These are phyloP conservation scores for Myathropa florea DNA, from an alignment of 2,888 invertebrate species.

Conservation along the genomic window DNA sequence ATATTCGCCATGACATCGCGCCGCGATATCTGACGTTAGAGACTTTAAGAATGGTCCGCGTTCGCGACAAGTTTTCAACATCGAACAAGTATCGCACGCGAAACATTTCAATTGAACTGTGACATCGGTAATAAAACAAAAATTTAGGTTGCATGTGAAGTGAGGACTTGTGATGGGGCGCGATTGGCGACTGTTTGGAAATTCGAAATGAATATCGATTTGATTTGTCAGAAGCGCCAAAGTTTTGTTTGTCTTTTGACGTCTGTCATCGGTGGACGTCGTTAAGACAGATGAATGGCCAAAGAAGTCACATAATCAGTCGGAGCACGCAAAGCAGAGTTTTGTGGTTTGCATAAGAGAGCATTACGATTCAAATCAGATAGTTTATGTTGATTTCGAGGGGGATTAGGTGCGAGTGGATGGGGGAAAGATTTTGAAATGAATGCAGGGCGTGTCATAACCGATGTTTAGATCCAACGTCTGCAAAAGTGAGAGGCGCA, in stretches of 20 bases:
- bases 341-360: neutral
- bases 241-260: neutral
- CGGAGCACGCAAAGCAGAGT: neutral
- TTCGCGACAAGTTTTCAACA: neutral
- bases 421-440: neutral
- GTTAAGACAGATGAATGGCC: neutral
- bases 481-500: too few species aligned
- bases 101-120: conserved; percentile 20
- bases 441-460: neutral
- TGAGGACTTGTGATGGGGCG: neutral
- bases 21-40: neutral
- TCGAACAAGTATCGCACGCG: neutral
- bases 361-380: neutral
- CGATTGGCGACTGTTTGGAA: neutral
- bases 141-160: neutral
- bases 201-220: neutral
- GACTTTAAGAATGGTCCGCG: neutral
- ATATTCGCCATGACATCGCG: neutral
- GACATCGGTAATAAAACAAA: neutral
- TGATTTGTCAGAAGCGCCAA: neutral
- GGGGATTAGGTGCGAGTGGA: neutral
- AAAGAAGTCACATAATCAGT: neutral
- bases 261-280: neutral
- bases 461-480: neutral
- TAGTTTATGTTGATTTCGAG: neutral